Evolutionary conservation across 2,113 vertebrate genomes (phyloP), one percentile per base, ranked within the genome.

Genomic region (Gymnobelideus leadbeateri): DNA sequence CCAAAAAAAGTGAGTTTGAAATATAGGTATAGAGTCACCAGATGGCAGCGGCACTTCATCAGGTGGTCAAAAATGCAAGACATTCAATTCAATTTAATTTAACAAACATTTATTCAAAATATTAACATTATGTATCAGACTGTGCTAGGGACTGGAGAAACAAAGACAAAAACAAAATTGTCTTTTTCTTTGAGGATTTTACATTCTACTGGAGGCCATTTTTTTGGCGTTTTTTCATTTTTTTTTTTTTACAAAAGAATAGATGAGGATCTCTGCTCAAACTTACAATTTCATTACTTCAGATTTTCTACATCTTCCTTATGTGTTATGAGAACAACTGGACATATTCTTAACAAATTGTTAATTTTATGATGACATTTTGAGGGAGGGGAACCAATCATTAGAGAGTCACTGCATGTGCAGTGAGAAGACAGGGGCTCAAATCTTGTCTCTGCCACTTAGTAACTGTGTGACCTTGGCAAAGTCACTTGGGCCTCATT

Each of bases 1-100:
- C 47, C 52, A 91, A 92, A 96, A 89, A 92, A 96, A 89, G 43
- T 49, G n/a, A 94, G 50, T 53, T 31, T 52, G 21, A 10, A 89
- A 77, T 77, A n/a, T 37, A 77, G 61, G 61, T 77, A 19, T n/a
- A 77, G 61, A 77, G 37, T 77, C 61, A 77, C 37, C 61, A 51
- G 54, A 92, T 46, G 26, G 49, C 47, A 89, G 0, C 23, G 25
- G 9, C 92, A 93, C 23, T 23, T 57, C 89, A 93, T 54, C 26
- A 49, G 2, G 0, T 37, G 19, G 12, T 89, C 37, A 84, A 12
- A 92, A 91, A 16, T 7, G 51, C 52, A 0, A 89, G n/a, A 4
- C 31, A 2, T 28, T 37, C 31, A 68, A 2, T n/a, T 94, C 49
- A 28, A 77, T 61, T 31, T 77, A 77, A 77, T n/a, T 77, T 37